Conservation (phyloP, 2,888 invertebrate species). For the Cosmia trapezina region DNA sequence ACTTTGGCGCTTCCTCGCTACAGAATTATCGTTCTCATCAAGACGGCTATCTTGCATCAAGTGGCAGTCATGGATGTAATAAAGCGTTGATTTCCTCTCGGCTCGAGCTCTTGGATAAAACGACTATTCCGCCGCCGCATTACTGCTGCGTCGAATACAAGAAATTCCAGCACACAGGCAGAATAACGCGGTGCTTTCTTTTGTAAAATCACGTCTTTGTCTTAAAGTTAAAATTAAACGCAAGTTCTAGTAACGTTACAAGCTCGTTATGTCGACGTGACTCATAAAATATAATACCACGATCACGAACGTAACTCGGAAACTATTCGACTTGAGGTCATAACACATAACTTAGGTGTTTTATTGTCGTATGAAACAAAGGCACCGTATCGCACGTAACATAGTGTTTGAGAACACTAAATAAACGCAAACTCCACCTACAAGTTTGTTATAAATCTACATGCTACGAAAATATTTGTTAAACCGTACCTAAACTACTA, state of each 20-base stretch:
- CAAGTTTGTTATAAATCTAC: slow-evolving; percentile 65
- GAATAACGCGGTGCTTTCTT: slow-evolving; percentile 63
- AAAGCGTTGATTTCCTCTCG: slow-evolving; percentile 68
- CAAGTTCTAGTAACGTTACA: slow-evolving; percentile 55
- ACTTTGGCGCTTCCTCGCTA: slow-evolving; percentile 65
- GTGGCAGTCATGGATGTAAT: slow-evolving; percentile 65
- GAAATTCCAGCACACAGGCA: slow-evolving; percentile 60
- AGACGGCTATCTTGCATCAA: slow-evolving; percentile 68
- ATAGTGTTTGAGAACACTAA: slow-evolving; percentile 63
- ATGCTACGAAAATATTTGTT: slow-evolving; percentile 65
- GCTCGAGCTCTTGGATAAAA: slow-evolving; percentile 65
- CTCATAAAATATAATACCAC: slow-evolving; percentile 73
- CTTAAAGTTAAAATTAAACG: slow-evolving; percentile 64
- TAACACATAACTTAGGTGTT: slow-evolving; percentile 77
- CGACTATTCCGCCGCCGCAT: slow-evolving; percentile 64
- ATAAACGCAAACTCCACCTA: slow-evolving; percentile 63
- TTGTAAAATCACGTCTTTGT: slow-evolving; percentile 60
- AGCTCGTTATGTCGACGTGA: slow-evolving; percentile 68
- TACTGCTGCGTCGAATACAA: slow-evolving; percentile 62
- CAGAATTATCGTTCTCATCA: slow-evolving; percentile 71
- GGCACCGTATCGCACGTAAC: slow-evolving; percentile 66
- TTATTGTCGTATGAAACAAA: slow-evolving; percentile 74
- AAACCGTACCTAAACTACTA: slow-evolving; percentile 54
- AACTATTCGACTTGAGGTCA: slow-evolving; percentile 77
- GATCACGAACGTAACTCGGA: slow-evolving; percentile 73